phyloP scores from a whole-genome alignment of 2,888 invertebrate genomes.

The Ennomos erosarius region DNA sequence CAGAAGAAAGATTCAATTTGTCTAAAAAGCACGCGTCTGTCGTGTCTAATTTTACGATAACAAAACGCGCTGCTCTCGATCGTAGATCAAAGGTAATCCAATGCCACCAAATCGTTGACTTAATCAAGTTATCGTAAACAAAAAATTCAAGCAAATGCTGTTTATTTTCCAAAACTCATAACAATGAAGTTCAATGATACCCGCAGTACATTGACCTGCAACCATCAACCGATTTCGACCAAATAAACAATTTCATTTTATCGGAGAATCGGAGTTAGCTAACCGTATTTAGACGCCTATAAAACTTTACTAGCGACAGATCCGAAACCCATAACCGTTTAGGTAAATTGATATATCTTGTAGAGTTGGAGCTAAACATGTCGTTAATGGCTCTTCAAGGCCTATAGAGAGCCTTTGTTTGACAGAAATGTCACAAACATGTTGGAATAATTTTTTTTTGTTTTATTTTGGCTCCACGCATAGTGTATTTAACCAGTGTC shows the following conservation, averaged over 20 bases:
- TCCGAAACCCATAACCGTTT: constrained; percentile 38
- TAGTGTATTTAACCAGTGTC: too few species aligned
- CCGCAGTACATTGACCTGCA: constrained; percentile 25
- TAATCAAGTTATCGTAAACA: too few species aligned
- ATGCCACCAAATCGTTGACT: too few species aligned
- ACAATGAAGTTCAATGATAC: constrained; percentile 7
- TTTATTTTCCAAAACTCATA: not conserved
- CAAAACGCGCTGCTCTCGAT: too few species aligned
- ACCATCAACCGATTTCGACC: constrained; percentile 23
- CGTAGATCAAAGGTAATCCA: too few species aligned
- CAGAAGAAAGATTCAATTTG: too few species aligned
- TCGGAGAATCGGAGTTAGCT: constrained; percentile 35
- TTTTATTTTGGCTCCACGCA: too few species aligned
- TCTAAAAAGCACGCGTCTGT: too few species aligned
- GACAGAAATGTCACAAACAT: too few species aligned
- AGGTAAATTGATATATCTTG: constrained; percentile 40
- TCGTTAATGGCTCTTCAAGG: constrained; percentile 9
- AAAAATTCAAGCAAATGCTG: too few species aligned
- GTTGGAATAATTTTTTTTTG: too few species aligned
- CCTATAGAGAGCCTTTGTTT: constrained; percentile 3
- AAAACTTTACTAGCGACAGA: constrained; percentile 42
- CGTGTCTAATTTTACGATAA: too few species aligned
- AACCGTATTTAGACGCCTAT: constrained; percentile 40
- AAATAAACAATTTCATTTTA: constrained; percentile 39
- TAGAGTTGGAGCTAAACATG: constrained; percentile 17